These are phyloP conservation scores for Caenorhabditis wallacei DNA, from an alignment of 2,888 invertebrate species.

Conservation along the genomic window DNA sequence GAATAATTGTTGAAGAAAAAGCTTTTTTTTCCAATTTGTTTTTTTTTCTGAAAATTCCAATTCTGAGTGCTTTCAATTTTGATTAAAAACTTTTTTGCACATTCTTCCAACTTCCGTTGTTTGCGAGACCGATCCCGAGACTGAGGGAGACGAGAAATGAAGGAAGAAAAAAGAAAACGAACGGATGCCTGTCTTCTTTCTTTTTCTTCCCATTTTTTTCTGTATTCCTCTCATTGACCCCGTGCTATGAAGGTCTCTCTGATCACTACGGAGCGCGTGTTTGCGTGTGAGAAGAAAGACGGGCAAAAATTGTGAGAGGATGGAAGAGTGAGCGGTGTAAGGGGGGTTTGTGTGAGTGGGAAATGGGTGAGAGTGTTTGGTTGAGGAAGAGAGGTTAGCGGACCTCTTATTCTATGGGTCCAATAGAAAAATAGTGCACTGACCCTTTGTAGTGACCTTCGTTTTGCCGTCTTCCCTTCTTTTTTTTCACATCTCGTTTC, in stretches of 20 bases:
- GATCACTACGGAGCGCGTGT: conserved; percentile 20
- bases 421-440: conserved; percentile 17
- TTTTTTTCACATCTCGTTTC: background rate
- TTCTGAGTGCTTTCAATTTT: background rate
- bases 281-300: conserved; percentile 22
- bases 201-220: conserved; percentile 14
- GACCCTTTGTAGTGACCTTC: background rate
- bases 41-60: background rate
- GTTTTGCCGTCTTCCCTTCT: background rate
- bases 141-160: background rate
- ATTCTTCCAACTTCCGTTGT: conserved; percentile 3
- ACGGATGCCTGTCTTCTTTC: conserved; percentile 43
- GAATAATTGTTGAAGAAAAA: background rate
- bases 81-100: background rate
- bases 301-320: conserved; percentile 30
- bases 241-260: background rate
- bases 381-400: conserved; percentile 12
- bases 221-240: conserved; percentile 6
- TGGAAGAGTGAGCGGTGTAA: conserved; percentile 15
- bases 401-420: conserved; percentile 19
- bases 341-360: conserved; percentile 13
- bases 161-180: conserved; percentile 19
- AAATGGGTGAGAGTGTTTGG: conserved; percentile 12
- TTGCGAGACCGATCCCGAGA: conserved; percentile 7
- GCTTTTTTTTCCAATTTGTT: background rate